These are phyloP conservation scores for Rhyacichthys aspro DNA, from an alignment of 2,797 vertebrate genomes.

Conservation along the genomic window DNA sequence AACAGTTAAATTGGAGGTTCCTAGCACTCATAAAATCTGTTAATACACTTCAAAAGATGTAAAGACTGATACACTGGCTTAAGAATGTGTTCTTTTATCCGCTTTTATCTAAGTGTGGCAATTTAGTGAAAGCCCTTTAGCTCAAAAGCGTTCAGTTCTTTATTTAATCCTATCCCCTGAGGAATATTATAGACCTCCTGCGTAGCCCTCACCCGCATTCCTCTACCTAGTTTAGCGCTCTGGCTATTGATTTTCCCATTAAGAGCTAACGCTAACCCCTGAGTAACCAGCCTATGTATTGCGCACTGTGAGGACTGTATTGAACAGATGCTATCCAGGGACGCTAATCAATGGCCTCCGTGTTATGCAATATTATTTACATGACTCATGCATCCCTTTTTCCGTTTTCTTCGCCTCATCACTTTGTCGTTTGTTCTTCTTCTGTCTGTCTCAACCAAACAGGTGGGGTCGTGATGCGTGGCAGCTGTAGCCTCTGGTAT, in stretches of 20 bases:
- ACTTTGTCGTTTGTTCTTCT: conserved; percentile 28
- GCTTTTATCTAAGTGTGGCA: conserved; percentile 70
- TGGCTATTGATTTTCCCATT: conserved; percentile 99
- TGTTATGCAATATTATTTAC: conserved; percentile 77
- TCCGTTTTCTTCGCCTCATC: conserved; percentile 28
- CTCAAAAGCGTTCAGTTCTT: conserved; percentile 73
- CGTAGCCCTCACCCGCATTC: conserved; percentile 92
- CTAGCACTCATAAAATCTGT: conserved; percentile 22
- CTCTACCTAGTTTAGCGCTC: conserved; percentile 98
- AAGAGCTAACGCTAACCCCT: conserved; percentile 89
- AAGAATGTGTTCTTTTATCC: conserved; percentile 60
- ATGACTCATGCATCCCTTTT: conserved; percentile 65
- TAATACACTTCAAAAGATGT: conserved; percentile 38
- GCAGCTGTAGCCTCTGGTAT: conserved; percentile 78
- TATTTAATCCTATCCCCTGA: conserved; percentile 89
- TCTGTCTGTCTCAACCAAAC: conserved; percentile 55
- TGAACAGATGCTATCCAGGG: conserved; percentile 74
- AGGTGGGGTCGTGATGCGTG: conserved; percentile 76
- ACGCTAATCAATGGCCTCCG: conserved; percentile 72
- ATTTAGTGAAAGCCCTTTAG: conserved; percentile 76
- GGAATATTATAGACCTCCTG: conserved; percentile 93
- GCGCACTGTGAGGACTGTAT: conserved; percentile 71
- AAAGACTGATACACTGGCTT: conserved; percentile 50
- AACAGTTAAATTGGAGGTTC: conserved; percentile 18
- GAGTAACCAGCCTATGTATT: conserved; percentile 75